These are phyloP conservation scores for Melospiza georgiana DNA, from an alignment of 2,113 vertebrate genomes.

Conservation along the genomic window DNA sequence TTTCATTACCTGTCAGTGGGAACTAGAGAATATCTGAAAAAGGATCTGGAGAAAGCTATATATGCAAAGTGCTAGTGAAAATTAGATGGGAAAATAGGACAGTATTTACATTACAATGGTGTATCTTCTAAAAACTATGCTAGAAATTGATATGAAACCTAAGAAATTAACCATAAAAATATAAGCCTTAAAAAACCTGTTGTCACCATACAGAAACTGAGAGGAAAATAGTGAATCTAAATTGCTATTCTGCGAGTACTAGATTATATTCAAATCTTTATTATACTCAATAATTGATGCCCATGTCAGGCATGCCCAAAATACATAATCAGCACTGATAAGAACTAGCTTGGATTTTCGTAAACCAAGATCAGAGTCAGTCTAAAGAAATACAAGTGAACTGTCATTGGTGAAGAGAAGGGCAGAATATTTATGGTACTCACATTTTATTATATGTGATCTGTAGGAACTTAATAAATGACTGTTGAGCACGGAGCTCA, in stretches of 20 bases:
- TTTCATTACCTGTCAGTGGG: not conserved
- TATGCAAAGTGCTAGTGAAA: not conserved
- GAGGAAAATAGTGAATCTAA: not conserved
- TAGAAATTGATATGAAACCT: not conserved
- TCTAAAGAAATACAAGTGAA: not conserved
- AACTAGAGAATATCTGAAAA: not conserved
- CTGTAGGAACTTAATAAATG: not conserved
- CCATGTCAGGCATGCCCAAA: not conserved
- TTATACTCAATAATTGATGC: not conserved
- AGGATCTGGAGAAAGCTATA: not conserved
- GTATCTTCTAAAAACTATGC: not conserved
- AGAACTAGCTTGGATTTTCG: not conserved
- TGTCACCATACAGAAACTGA: not conserved
- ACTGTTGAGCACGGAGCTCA: not conserved
- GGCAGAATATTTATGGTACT: not conserved
- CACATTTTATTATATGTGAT: not conserved
- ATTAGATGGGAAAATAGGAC: not conserved
- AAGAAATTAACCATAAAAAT: not conserved
- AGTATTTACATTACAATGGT: not conserved
- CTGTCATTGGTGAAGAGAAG: not conserved
- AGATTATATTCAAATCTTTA: not conserved
- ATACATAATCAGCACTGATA: not conserved
- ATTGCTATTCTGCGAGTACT: not conserved
- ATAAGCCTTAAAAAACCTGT: not conserved
- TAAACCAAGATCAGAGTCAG: not conserved